phyloP scores from a whole-genome alignment of 2,113 vertebrate species.

The Coptodon rendalli region DNA sequence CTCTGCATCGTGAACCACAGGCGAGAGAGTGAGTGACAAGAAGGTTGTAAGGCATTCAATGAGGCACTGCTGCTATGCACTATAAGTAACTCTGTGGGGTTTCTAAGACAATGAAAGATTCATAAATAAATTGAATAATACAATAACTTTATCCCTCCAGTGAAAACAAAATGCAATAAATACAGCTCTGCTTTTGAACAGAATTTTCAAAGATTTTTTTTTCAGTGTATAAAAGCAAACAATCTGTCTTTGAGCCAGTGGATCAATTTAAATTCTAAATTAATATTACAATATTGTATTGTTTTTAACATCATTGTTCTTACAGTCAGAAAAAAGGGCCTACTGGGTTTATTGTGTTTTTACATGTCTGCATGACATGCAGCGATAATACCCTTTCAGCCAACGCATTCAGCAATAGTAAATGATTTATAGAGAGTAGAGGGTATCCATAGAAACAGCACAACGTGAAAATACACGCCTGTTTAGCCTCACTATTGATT shows the following conservation, averaged over 20 bases:
- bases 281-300: background rate
- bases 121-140: background rate
- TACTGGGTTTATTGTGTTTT: background rate
- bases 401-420: background rate
- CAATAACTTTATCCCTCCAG: background rate
- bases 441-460: slow-evolving; percentile 30
- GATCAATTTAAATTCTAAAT: background rate
- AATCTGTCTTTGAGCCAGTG: background rate
- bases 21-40: slow-evolving; percentile 36
- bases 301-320: background rate
- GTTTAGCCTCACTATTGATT: background rate
- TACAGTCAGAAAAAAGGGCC: background rate
- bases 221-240: background rate
- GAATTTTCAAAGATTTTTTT: background rate
- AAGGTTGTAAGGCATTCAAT: background rate
- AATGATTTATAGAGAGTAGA: background rate
- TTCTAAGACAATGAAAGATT: background rate
- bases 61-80: background rate
- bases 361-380: background rate
- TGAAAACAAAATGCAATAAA: background rate
- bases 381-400: slow-evolving; percentile 3
- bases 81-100: background rate
- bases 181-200: background rate
- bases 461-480: background rate
- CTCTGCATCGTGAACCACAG: slow-evolving; percentile 32